Evolutionary conservation across 2,888 invertebrate genomes (phyloP), one percentile per base, ranked within the genome.

Genomic region (Drosophila yooni): DNA sequence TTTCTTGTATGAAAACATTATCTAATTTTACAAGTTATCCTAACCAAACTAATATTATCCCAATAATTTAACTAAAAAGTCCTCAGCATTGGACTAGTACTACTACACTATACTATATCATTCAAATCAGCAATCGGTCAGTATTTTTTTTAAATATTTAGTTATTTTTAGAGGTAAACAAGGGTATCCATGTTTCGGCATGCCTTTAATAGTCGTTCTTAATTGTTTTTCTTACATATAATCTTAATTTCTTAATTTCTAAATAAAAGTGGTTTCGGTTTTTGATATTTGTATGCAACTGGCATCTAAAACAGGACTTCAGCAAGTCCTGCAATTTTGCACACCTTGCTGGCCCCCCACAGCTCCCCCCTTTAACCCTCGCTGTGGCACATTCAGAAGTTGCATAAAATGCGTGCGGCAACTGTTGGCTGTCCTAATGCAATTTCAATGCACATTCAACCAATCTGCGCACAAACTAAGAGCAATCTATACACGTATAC

Each of bases 401-500:
- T 79, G 73, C 82, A 88, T 74, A 89, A 89, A 89, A 89, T 88
- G 85, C 85, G 88, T 89, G 73, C 78, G 78, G 15, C 46, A 46
- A 25, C 85, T 80, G 89, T 87, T 85, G 89, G 80, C 60, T 80
- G 73, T 78, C 89, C 76, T 88, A 86, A 86, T 89, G 89, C 88
- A 86, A 88, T 89, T 89, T 88, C 74, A 62, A 65, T 36, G 46
- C 31, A 31, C 70, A 36, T 34, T 34, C 36, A n/a, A 25, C 53
- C 51, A 36, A n/a, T 31, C 25, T 29, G 50, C 58, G 15, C 52
- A 53, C 25, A 53, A 46, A 43, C 21, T 13, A 27, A 33, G 58
- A 38, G 2, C 64, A 11, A 48, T 53, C 71, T 53, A 63, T 56
- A 61, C 60, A 63, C 38, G 61, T 52, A 60, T 62, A 58, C 27